Base-by-base conservation (phyloP, 1,140 invertebrate genomes). In the Himalopsyche phryganea region DNA sequence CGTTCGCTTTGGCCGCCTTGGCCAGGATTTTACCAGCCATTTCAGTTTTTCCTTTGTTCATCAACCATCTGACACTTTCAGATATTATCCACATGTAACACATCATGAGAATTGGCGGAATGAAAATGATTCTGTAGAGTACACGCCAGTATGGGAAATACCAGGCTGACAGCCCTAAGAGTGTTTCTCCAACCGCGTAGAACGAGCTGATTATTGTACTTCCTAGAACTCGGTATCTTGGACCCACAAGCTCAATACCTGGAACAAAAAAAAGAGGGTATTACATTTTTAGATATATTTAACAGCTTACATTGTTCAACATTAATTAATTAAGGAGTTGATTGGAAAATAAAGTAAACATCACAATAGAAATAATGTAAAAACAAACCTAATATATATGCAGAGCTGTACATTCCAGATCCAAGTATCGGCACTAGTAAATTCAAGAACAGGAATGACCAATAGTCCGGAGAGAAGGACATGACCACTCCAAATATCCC, bases 231-330 rank as follows among this genome's bases (percentile, higher is more conserved):
- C 91, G 76, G 49, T 85, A 83, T 60, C 82, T 81, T 1, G 87
- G 84, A 1, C 85, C 86, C 0, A 91, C 86, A 59, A 90, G 77
- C 69, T 94, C 91, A 68, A 92, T 81, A 15, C 86, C 90, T 90
- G 71, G 55, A 79, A 79, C 66, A 61, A 73, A 74, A 36, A 56
- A 40, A 50, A n/a, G n/a, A 40, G 3, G 6, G 15, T 51, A 13
- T 28, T 60, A 60, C 40, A 42, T 35, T 7, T 35, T 35, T 6
- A 7, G 33, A n/a, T 35, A 35, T n/a, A 35, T 35, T n/a, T 7
- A 35, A 7, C n/a, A 35, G 6, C 6, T 35, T 35, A 35, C n/a
- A n/a, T n/a, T n/a, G n/a, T n/a, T n/a, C n/a, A n/a, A n/a, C n/a
- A n/a, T n/a, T n/a, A n/a, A n/a, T n/a, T n/a, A n/a, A n/a, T n/a